phyloP scores from a whole-genome alignment of 64 coral and sea anemone genomes.

The Porites lutea region DNA sequence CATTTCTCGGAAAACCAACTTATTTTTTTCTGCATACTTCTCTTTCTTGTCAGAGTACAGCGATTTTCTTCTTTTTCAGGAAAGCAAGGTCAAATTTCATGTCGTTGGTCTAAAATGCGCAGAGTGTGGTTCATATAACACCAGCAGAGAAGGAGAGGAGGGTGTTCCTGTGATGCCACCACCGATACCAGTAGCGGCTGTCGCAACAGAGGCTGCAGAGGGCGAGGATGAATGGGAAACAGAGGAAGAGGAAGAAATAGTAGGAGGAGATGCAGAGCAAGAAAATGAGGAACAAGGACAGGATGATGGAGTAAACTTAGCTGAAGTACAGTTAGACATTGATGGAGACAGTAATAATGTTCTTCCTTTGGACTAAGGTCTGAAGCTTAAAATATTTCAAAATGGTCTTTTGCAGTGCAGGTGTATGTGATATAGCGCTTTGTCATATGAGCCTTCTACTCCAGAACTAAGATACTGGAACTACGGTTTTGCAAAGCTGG shows the following conservation, averaged over 20 bases:
- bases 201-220: background rate
- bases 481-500: too few species aligned
- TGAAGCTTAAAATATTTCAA: too few species aligned
- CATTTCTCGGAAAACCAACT: too few species aligned
- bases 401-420: too few species aligned
- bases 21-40: too few species aligned
- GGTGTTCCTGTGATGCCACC: slow-evolving; percentile 48
- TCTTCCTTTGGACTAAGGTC: background rate
- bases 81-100: slow-evolving; percentile 89
- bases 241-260: slow-evolving; percentile 23
- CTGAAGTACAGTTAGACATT: background rate
- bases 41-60: too few species aligned
- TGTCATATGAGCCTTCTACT: too few species aligned
- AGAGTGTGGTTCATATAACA: slow-evolving; percentile 84
- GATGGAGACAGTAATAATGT: background rate
- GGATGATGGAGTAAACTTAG: background rate
- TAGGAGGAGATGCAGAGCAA: background rate
- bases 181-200: slow-evolving; percentile 5
- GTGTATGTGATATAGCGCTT: too few species aligned
- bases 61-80: slow-evolving; percentile 9
- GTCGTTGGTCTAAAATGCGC: slow-evolving; percentile 74
- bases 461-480: too few species aligned
- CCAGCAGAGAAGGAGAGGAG: slow-evolving; percentile 70
- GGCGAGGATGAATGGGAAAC: slow-evolving; percentile 47
- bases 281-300: background rate